Percentiles rank a stretch among this genome's conserved stretches.
Conservation (phyloP, 2,797 vertebrate species). For the Neoniphon sammara region DNA sequence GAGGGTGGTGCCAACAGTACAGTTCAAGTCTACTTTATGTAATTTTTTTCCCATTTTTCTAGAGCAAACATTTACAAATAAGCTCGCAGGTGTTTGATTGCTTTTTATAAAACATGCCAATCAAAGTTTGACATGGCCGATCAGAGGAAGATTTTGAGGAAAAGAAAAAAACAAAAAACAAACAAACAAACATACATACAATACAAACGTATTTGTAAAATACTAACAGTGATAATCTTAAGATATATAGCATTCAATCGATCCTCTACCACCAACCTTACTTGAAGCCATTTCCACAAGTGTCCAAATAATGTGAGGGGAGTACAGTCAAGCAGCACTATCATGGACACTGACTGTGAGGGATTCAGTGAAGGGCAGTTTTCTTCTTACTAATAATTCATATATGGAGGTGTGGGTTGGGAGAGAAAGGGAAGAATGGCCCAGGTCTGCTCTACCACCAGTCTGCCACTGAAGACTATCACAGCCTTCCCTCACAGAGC, state of each 20-base stretch:
- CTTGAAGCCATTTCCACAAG: neutral
- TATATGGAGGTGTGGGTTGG: conserved; percentile 48
- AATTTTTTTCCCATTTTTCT: neutral
- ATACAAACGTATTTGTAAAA: too few relatives aligned
- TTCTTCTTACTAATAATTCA: conserved; percentile 52
- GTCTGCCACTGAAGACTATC: conserved; percentile 66
- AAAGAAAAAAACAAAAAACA: too few relatives aligned
- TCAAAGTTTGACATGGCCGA: conserved; percentile 1
- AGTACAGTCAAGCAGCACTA: conserved; percentile 9
- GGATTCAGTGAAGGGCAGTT: conserved; percentile 41
- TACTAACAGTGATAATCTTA: neutral
- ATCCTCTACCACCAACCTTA: neutral
- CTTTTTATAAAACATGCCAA: conserved; percentile 18
- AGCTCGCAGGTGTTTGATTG: conserved; percentile 20
- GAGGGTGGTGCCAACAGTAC: too few relatives aligned
- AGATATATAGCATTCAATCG: neutral
- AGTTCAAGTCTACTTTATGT: neutral
- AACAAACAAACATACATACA: too few relatives aligned
- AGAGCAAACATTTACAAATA: conserved; percentile 17
- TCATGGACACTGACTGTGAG: conserved; percentile 28
- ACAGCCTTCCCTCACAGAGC: conserved; percentile 68
- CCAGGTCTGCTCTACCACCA: conserved; percentile 58
- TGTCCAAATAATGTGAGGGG: conserved; percentile 1
- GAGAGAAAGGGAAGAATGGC: conserved; percentile 41
- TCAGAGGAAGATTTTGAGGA: too few relatives aligned